Conservation (phyloP, 2,797 vertebrate species). For the Allobates femoralis region DNA sequence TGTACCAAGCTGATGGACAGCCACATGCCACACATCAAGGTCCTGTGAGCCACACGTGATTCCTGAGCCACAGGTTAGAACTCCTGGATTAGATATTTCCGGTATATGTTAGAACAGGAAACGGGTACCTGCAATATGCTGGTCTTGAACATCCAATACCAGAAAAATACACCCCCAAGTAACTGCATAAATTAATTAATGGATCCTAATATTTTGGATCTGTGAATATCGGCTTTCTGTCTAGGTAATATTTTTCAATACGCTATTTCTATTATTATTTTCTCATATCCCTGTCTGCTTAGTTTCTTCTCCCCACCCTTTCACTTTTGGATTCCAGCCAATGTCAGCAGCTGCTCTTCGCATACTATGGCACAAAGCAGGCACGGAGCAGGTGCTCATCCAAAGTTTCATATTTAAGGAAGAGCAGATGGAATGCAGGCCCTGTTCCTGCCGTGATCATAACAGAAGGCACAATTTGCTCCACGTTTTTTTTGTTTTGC, state of each 20-base stretch:
- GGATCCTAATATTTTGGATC: neutral
- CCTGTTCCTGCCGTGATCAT: constrained; percentile 60
- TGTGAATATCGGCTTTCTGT: neutral
- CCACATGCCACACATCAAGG: too few species aligned
- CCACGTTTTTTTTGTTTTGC: constrained; percentile 34
- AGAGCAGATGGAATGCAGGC: constrained; percentile 74
- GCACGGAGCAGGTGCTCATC: constrained; percentile 45
- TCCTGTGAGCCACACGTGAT: too few species aligned
- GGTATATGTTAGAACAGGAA: neutral
- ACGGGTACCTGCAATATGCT: neutral
- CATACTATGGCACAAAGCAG: constrained; percentile 68
- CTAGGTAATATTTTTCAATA: neutral
- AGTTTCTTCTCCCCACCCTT: constrained; percentile 25
- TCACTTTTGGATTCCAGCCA: constrained; percentile 75
- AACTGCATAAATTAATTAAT: neutral
- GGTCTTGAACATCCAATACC: neutral
- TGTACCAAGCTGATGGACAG: too few species aligned
- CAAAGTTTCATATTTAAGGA: constrained; percentile 50
- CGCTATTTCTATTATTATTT: neutral
- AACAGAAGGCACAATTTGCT: neutral
- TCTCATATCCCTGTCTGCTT: neutral
- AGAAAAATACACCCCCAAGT: neutral
- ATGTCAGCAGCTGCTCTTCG: constrained; percentile 78
- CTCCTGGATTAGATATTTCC: neutral
- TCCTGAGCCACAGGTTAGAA: too few species aligned